A percentile compares a stretch with the other conserved stretches of the same genome.
These are phyloP conservation scores for Augiades crinisus DNA, from an alignment of 2,888 invertebrate species.

Conservation along the genomic window DNA sequence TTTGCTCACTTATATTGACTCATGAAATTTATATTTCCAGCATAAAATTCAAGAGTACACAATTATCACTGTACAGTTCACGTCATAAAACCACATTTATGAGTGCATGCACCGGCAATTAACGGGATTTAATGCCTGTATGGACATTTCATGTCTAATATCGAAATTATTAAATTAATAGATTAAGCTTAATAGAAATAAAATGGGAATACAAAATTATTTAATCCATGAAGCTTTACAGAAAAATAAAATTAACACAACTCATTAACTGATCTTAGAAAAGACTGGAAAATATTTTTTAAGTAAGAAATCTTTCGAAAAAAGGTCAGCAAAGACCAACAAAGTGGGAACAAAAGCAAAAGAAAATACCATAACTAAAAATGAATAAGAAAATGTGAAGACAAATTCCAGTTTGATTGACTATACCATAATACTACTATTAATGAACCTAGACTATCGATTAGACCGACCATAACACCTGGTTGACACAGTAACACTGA, in stretches of 20 bases:
- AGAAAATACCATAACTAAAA: background rate
- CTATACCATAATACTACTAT: no score
- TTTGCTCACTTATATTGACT: conserved; percentile 45
- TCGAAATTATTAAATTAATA: conserved; percentile 11
- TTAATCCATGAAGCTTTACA: no score
- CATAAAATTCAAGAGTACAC: conserved; percentile 65
- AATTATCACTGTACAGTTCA: conserved; percentile 25
- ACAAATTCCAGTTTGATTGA: background rate
- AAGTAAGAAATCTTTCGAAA: no score
- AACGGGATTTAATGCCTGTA: background rate
- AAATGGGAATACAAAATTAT: no score
- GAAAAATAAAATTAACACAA: no score
- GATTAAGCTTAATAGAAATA: conserved; percentile 5
- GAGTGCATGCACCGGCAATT: conserved; percentile 8
- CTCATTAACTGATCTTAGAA: no score
- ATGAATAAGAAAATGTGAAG: background rate
- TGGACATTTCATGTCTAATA: conserved; percentile 5
- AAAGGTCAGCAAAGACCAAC: no score
- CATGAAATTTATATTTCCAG: conserved; percentile 56
- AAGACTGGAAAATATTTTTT: no score
- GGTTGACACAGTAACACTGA: background rate
- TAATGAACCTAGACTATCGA: background rate
- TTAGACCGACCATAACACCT: background rate
- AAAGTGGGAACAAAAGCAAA: no score
- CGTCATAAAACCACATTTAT: conserved; percentile 19